These are phyloP conservation scores for Scolopax bukidnonensis DNA, from an alignment of 2,797 vertebrate genomes.

Conservation along the genomic window DNA sequence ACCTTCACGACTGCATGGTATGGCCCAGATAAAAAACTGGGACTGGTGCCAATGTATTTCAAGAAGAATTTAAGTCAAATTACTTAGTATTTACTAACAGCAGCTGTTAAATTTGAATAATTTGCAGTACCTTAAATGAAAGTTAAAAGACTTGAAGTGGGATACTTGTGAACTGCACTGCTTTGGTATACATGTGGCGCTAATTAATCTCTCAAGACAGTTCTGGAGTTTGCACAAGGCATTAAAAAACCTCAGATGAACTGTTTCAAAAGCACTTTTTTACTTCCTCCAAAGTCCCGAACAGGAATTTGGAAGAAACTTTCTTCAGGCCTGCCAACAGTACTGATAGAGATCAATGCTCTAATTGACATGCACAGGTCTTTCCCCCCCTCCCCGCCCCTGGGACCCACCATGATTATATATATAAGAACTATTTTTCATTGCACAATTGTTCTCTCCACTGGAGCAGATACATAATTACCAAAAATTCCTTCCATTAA, in stretches of 20 bases:
- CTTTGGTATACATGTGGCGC: background rate
- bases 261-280: background rate
- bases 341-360: background rate
- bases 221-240: background rate
- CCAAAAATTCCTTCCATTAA: background rate
- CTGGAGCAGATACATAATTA: background rate
- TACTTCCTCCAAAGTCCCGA: background rate
- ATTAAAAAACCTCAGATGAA: background rate
- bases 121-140: background rate
- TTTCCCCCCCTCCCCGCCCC: no score
- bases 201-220: background rate
- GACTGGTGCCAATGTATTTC: background rate
- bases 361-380: background rate
- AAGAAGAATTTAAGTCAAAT: background rate
- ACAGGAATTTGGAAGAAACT: background rate
- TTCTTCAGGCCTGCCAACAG: background rate
- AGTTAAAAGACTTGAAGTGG: background rate
- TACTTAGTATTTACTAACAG: background rate
- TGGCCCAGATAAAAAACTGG: background rate
- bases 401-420: background rate
- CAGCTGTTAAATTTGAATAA: slow-evolving; percentile 2
- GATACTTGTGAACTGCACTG: background rate
- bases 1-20: background rate
- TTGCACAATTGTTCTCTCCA: background rate
- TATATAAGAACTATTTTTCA: background rate